Conservation (phyloP, 1,140 invertebrate genomes). For the Sipha flava region DNA sequence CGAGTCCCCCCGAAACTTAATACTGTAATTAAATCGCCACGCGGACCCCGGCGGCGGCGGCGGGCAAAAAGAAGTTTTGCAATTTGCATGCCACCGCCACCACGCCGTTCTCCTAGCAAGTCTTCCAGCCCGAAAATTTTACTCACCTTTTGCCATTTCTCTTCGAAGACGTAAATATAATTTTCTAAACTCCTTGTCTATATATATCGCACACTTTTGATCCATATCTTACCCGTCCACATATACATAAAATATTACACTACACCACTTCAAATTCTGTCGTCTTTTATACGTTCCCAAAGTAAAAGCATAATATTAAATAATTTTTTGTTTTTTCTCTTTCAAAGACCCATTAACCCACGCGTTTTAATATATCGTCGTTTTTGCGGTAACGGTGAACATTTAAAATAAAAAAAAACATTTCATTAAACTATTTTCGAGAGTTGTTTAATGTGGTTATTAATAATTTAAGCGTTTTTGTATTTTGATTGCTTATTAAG, state of each 20-base stretch:
- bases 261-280: background rate
- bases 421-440: background rate
- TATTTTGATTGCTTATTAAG: background rate
- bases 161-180: background rate
- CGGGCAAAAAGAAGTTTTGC: conserved; percentile 15
- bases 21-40: conserved; percentile 26
- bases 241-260: background rate
- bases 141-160: background rate
- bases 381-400: background rate
- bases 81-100: background rate
- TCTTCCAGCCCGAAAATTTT: background rate
- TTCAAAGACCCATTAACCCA: background rate
- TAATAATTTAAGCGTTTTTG: background rate
- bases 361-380: background rate
- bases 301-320: background rate
- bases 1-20: conserved; percentile 3
- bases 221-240: background rate
- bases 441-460: background rate
- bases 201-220: too few species aligned
- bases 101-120: background rate
- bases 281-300: too few species aligned
- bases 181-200: background rate
- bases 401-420: background rate
- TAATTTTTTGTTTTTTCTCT: background rate
- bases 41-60: background rate